Evolutionary conservation across 2,797 vertebrate genomes (phyloP), one percentile per base, ranked within the genome.

Genomic region (Vultur gryphus): DNA sequence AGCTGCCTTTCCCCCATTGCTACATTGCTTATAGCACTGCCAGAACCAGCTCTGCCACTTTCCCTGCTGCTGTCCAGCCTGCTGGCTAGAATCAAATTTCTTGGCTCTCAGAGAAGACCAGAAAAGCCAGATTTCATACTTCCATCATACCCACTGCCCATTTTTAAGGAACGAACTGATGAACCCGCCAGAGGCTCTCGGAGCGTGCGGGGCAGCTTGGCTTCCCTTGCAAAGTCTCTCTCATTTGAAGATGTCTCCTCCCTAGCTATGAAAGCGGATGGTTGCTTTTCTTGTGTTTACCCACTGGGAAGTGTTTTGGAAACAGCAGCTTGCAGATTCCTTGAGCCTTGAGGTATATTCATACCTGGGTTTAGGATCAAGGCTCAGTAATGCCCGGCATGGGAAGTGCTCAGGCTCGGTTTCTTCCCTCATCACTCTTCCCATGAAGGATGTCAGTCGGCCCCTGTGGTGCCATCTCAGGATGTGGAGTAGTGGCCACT

Each of bases 171-270:
- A n/a, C 0, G 3, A 61, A 2, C 13, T 1, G 2, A 5, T 10
- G 37, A 57, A 33, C 10, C 11, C 4, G 1, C 9, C 14, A 5
- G 61, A 64, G 43, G 24, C 4, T 1, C 44, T 61, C 2, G 1
- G 55, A 41, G 24, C 12, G 0, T 25, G 28, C 3, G 2, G 43
- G 25, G 13, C 49, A 49, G 7, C 46, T 35, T 16, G 44, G 41
- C 41, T 78, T 49, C 44, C 61, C 26, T 51, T 6, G 19, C 33
- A 35, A 16, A 43, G 29, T 54, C 35, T 49, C 11, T n/a, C 25
- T 61, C 17, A 10, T 21, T 25, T 9, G 54, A 48, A 82, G 54
- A 25, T 7, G 6, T 48, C 52, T 59, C 35, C 39, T 54, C 14
- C 23, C 8, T 41, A 4, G 13, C 46, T 59, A 6, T 72, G 70